These are phyloP conservation scores for Capromys pilorides DNA, from an alignment of 2,797 vertebrate species.

Conservation along the genomic window DNA sequence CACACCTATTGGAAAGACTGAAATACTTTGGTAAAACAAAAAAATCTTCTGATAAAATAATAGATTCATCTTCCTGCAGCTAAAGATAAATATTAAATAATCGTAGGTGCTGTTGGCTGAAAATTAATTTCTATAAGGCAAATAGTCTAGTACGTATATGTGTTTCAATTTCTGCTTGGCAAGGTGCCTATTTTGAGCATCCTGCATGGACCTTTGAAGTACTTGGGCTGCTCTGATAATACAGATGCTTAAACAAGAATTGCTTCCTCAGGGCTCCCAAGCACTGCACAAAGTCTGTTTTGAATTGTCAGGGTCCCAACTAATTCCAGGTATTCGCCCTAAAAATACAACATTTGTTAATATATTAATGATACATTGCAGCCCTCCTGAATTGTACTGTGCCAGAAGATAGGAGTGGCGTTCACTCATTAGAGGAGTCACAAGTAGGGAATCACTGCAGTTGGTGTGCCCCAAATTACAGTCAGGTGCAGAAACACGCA, in stretches of 20 bases:
- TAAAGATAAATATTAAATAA: slow-evolving; percentile 91
- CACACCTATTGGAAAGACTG: slow-evolving; percentile 79
- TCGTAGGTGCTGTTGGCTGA: slow-evolving; percentile 85
- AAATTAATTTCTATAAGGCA: slow-evolving; percentile 90
- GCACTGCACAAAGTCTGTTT: slow-evolving; percentile 67
- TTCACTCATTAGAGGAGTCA: slow-evolving; percentile 65
- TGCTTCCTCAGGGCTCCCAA: slow-evolving; percentile 65
- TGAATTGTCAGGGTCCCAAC: slow-evolving; percentile 71
- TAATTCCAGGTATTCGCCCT: slow-evolving; percentile 78
- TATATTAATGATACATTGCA: slow-evolving; percentile 68
- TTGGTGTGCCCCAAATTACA: slow-evolving; percentile 69
- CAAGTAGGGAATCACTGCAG: slow-evolving; percentile 71
- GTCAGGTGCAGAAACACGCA: background rate
- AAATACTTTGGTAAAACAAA: slow-evolving; percentile 79
- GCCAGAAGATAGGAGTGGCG: slow-evolving; percentile 63
- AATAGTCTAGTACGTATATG: slow-evolving; percentile 86
- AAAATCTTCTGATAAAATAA: slow-evolving; percentile 87
- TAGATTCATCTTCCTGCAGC: slow-evolving; percentile 88
- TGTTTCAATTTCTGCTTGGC: slow-evolving; percentile 87
- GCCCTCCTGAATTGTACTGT: slow-evolving; percentile 63
- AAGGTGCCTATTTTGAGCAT: slow-evolving; percentile 85
- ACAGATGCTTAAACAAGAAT: slow-evolving; percentile 75
- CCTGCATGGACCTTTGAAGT: slow-evolving; percentile 83
- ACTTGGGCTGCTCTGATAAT: slow-evolving; percentile 80
- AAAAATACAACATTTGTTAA: slow-evolving; percentile 77